These are phyloP conservation scores for Archips xylosteana DNA, from an alignment of 2,888 invertebrate species.

Conservation along the genomic window DNA sequence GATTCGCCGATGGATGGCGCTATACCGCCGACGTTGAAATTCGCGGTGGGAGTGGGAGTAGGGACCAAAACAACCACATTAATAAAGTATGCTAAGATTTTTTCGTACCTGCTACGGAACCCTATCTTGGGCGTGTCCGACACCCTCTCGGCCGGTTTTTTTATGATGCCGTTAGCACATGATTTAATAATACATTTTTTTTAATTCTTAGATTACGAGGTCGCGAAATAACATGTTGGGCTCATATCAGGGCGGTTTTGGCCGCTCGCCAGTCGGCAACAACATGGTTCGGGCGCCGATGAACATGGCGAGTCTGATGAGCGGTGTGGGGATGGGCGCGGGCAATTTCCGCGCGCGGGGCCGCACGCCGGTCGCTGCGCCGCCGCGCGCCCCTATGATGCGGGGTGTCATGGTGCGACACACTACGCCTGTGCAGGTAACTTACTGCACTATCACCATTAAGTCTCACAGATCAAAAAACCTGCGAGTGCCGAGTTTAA, in stretches of 20 bases:
- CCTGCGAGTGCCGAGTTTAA: no score
- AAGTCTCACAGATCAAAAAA: no score
- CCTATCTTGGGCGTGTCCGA: no score
- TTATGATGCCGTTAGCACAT: background rate
- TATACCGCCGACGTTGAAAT: no score
- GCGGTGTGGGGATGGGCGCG: constrained; percentile 44
- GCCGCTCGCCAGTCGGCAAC: constrained; percentile 71
- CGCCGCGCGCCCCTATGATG: constrained; percentile 57
- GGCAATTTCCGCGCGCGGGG: constrained; percentile 62
- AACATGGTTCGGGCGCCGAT: constrained; percentile 59
- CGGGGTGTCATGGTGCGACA: constrained; percentile 87
- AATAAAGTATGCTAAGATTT: no score
- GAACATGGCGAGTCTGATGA: constrained; percentile 51
- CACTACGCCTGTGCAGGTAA: constrained; percentile 78
- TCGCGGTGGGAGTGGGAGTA: no score
- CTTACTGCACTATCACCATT: no score
- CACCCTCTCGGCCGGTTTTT: no score
- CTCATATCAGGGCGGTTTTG: constrained; percentile 66
- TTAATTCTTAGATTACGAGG: constrained; percentile 61
- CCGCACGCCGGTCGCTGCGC: constrained; percentile 59
- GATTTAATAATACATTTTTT: background rate
- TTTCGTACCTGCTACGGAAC: no score
- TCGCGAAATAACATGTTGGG: constrained; percentile 68
- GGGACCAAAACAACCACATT: no score
- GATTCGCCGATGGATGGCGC: no score